Conservation (phyloP, 2,888 invertebrate genomes). For the Dexiosoma caninum region DNA sequence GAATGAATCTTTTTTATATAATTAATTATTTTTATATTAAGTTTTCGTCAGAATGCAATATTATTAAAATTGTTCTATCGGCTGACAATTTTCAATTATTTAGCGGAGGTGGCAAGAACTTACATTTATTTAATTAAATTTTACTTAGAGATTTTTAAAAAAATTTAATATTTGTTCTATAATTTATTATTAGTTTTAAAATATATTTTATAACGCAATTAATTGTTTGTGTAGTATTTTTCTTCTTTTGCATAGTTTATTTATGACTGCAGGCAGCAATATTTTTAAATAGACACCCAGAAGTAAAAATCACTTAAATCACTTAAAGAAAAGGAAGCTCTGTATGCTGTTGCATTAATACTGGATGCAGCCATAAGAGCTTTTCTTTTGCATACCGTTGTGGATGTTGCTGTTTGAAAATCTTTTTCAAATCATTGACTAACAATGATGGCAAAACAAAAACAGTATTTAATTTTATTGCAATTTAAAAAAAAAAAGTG, state of each 20-base stretch:
- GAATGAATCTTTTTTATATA: no score
- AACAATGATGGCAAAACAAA: conserved; percentile 31
- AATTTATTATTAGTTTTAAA: neutral
- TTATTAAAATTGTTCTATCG: no score
- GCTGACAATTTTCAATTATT: no score
- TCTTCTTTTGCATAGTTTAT: no score
- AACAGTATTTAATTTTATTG: neutral
- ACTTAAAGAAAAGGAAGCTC: conserved; percentile 23
- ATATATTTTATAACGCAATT: conserved; percentile 29
- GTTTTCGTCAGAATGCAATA: no score
- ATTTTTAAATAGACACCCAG: conserved; percentile 43
- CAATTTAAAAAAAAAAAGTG: conserved; percentile 22
- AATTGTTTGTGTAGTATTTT: neutral
- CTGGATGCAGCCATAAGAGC: conserved; percentile 22
- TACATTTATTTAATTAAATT: conserved; percentile 2
- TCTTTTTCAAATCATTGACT: conserved; percentile 9
- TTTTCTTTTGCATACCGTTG: neutral
- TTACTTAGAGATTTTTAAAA: neutral
- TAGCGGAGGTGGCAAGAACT: conserved; percentile 17
- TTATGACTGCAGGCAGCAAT: conserved; percentile 21
- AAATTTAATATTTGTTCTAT: conserved; percentile 16
- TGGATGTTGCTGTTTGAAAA: neutral
- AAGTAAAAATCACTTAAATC: conserved; percentile 20
- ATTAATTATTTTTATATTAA: no score
- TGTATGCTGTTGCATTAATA: conserved; percentile 32